These are phyloP conservation scores for Conchocele bisecta DNA, from an alignment of 2,888 invertebrate species.

Conservation along the genomic window DNA sequence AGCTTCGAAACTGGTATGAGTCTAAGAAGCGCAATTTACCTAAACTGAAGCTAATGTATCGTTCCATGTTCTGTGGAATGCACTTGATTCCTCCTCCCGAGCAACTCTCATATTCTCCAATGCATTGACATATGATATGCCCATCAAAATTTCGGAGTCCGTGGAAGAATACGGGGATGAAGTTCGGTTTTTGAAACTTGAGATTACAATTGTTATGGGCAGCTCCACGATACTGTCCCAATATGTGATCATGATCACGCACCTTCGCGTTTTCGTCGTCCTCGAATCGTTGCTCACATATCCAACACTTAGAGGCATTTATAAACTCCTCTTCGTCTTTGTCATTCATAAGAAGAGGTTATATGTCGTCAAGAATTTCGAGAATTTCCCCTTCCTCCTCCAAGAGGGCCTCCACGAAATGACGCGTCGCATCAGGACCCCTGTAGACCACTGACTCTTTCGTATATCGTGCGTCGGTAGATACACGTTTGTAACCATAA, in stretches of 20 bases:
- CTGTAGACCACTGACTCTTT: constrained; percentile 32
- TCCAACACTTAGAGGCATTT: constrained; percentile 20
- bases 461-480: constrained; percentile 1
- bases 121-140: constrained; percentile 19
- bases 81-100: constrained; percentile 24
- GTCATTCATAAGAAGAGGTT: constrained; percentile 7
- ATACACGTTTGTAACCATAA: neutral
- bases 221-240: neutral
- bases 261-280: constrained; percentile 6
- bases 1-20: constrained; percentile 29
- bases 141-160: constrained; percentile 29
- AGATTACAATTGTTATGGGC: constrained; percentile 1
- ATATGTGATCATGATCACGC: constrained; percentile 19
- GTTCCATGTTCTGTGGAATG: constrained; percentile 60
- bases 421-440: constrained; percentile 15
- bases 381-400: constrained; percentile 28
- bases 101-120: constrained; percentile 17
- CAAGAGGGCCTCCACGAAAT: constrained; percentile 25
- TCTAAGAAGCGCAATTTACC: constrained; percentile 59
- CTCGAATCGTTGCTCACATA: constrained; percentile 24
- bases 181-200: neutral
- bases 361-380: constrained; percentile 9
- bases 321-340: constrained; percentile 9
- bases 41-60: constrained; percentile 57
- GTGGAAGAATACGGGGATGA: constrained; percentile 45